phyloP scores from a whole-genome alignment of 2,113 vertebrate species.

The Otocyon megalotis region DNA sequence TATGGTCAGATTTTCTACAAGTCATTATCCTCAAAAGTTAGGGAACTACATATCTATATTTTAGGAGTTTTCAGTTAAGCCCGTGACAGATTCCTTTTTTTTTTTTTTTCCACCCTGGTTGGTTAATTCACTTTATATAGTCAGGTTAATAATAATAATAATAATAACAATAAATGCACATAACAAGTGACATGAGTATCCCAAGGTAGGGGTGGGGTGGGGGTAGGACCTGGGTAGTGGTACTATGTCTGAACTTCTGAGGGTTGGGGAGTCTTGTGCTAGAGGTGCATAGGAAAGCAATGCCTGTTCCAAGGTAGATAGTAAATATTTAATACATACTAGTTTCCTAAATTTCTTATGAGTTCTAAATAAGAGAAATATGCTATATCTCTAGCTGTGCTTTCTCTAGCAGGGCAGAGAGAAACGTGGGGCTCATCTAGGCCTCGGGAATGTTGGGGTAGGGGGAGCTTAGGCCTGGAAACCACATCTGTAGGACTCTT shows the following conservation, averaged over 20 bases:
- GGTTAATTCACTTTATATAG: neutral
- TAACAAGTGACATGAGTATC: neutral
- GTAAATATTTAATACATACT: neutral
- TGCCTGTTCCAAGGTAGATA: neutral
- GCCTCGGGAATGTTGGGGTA: neutral
- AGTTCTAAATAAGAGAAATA: neutral
- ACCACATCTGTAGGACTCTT: neutral
- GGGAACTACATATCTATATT: neutral
- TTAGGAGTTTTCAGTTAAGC: constrained; percentile 31
- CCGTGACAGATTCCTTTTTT: neutral
- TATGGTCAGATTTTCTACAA: neutral
- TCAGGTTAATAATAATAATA: neutral
- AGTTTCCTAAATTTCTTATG: constrained; percentile 35
- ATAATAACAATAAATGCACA: neutral
- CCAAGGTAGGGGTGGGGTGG: rapidly evolving
- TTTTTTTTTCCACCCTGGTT: neutral
- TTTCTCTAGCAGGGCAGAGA: neutral
- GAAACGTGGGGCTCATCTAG: neutral
- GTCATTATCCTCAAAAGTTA: constrained; percentile 4
- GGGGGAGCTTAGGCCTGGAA: neutral
- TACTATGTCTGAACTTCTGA: neutral
- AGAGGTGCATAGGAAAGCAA: neutral
- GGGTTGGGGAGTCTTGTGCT: neutral
- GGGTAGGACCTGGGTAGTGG: neutral
- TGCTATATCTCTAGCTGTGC: rapidly evolving